Evolutionary conservation across 1,140 invertebrate species (phyloP).

Genomic region (Arctopsyche grandis): DNA sequence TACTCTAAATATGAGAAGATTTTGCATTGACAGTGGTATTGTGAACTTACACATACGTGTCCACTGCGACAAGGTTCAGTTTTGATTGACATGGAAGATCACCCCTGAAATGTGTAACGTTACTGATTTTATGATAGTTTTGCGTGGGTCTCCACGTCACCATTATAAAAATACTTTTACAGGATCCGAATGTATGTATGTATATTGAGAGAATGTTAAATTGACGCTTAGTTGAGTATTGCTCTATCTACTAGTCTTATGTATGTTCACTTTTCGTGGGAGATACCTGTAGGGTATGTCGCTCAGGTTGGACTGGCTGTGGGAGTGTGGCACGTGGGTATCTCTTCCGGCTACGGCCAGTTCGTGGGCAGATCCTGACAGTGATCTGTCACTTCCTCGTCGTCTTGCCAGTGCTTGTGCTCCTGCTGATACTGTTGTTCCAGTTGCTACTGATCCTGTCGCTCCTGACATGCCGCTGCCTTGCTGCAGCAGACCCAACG

Average conservation of each 20-base stretch:
- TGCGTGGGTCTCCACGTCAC: background rate
- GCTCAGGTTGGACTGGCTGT: conserved; percentile 84
- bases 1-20: background rate
- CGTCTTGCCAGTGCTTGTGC: conserved; percentile 67
- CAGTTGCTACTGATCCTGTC: background rate
- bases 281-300: conserved; percentile 80
- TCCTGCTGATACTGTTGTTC: conserved; percentile 56
- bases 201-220: background rate
- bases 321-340: conserved; percentile 74
- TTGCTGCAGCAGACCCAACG: conserved; percentile 62
- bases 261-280: background rate
- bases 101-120: conserved; percentile 70
- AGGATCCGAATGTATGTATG: background rate
- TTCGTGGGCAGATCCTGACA: conserved; percentile 84
- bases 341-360: conserved; percentile 74
- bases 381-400: conserved; percentile 81
- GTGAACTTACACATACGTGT: conserved; percentile 61
- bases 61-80: conserved; percentile 55
- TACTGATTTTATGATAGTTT: conserved; percentile 44
- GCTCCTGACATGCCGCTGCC: conserved; percentile 46
- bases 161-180: background rate
- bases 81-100: conserved; percentile 66
- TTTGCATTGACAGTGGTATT: background rate
- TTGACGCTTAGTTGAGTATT: too few relatives aligned
- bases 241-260: too few relatives aligned